Evolutionary conservation across 2,113 vertebrate species (phyloP), one percentile per base, ranked within the genome.

Genomic region (Hippoglossus stenolepis): DNA sequence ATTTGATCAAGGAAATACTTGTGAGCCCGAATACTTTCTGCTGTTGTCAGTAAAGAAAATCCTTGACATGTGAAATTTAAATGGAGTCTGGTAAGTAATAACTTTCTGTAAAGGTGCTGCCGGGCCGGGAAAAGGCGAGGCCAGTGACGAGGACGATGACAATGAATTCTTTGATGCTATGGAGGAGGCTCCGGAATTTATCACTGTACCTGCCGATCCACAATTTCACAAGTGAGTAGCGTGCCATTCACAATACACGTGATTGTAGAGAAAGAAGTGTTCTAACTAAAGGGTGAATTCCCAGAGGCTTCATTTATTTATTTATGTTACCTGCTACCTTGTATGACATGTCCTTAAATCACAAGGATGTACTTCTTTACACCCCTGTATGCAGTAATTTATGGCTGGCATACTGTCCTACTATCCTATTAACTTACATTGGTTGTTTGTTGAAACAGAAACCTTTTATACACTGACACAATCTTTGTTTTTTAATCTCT

Each of bases 101-200:
- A 20, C 9, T 80, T 8, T 21, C 24, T 71, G 28, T 21, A 23
- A 58, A 94, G 95, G 94, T 4, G 91, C 94, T 53, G 93, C 92
- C 5, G 81, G 87, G 10, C 87, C 95, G 0, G 94, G 91, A 0
- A 98, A 98, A 82, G 97, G 97, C 0, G 98, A 98, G 66, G 89
- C 96, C 81, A 99, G 98, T 0, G 98, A 99, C 0, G 97, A 98
- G 75, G 98, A 98, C 0, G 98, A 99, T 0, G 97, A 99, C 75
- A 98, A 97, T 0, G 97, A 98, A 83, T 98, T 99, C 89, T 98
- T 99, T 3, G 98, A 99, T 0, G 95, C 95, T 2, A 91, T 95
- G 88, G 94, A 95, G 26, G 94, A 95, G 5, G 96, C 96, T 0
- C 96, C 97, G 0, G 97, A 98, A 83, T 98, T 97, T 74, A 97